Evolutionary conservation across 2,113 vertebrate species (phyloP).

Genomic region (Nannospalax galili): DNA sequence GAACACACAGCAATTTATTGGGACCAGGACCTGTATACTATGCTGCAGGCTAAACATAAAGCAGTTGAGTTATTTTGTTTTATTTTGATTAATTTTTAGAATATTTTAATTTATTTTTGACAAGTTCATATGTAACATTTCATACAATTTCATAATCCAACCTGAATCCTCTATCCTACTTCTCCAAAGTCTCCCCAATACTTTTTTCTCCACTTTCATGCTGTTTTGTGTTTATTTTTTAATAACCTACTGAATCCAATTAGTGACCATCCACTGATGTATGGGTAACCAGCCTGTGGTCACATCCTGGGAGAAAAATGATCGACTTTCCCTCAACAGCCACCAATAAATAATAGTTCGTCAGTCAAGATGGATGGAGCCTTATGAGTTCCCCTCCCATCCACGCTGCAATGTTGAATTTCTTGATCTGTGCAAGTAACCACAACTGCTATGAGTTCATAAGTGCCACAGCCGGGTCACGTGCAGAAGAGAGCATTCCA

Average conservation of each 20-base stretch:
- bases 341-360: neutral
- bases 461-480: neutral
- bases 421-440: neutral
- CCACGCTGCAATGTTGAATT: neutral
- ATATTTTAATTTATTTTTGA: neutral
- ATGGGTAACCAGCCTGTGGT: neutral
- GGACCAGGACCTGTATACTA: neutral
- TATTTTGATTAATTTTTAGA: neutral
- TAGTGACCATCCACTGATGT: neutral
- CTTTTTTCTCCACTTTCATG: neutral
- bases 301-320: neutral
- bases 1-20: slow-evolving; percentile 59
- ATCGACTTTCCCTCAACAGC: neutral
- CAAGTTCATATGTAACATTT: too few relatives aligned
- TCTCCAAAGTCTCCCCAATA: neutral
- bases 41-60: neutral
- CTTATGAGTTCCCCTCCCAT: too few relatives aligned
- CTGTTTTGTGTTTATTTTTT: neutral
- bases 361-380: neutral
- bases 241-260: neutral
- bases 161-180: neutral
- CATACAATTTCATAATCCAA: neutral
- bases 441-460: neutral
- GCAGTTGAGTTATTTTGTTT: too few relatives aligned
- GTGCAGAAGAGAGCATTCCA: neutral